Conservation (phyloP, 2,113 vertebrate species). For the Prunella fulvescens region DNA sequence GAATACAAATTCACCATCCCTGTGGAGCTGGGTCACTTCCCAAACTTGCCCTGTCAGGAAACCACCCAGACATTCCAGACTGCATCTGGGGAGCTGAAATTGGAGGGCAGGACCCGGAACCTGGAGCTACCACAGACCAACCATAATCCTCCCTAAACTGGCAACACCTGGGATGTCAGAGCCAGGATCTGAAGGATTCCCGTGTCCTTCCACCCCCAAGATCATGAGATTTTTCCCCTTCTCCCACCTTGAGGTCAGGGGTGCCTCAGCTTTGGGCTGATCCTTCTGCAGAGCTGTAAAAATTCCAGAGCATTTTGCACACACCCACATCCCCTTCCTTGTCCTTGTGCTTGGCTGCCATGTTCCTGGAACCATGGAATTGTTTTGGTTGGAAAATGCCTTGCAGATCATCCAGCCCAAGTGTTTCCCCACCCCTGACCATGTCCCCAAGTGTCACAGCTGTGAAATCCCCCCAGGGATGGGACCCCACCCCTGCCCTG, state of each 20-base stretch:
- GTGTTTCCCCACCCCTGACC: fast-evolving
- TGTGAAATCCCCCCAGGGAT: background rate
- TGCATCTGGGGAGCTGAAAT: background rate
- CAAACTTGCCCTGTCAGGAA: background rate
- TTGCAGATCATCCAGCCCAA: background rate
- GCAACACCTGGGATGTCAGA: background rate
- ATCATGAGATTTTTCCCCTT: background rate
- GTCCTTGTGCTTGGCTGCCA: background rate
- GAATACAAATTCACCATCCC: background rate
- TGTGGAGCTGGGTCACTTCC: background rate
- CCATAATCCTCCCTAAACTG: background rate
- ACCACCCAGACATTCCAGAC: background rate
- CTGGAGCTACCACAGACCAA: background rate
- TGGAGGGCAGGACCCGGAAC: background rate
- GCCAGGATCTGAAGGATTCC: background rate
- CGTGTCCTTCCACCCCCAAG: background rate
- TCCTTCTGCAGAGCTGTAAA: background rate
- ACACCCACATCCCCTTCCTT: background rate
- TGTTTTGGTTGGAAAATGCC: background rate
- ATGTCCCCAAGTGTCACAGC: background rate
- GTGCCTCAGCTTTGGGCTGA: background rate
- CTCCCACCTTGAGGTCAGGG: background rate
- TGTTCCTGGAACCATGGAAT: background rate
- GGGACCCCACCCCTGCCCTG: background rate
- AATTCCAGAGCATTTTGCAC: background rate